These are phyloP conservation scores for Pardalotus punctatus DNA, from an alignment of 2,113 vertebrate genomes.

Conservation along the genomic window DNA sequence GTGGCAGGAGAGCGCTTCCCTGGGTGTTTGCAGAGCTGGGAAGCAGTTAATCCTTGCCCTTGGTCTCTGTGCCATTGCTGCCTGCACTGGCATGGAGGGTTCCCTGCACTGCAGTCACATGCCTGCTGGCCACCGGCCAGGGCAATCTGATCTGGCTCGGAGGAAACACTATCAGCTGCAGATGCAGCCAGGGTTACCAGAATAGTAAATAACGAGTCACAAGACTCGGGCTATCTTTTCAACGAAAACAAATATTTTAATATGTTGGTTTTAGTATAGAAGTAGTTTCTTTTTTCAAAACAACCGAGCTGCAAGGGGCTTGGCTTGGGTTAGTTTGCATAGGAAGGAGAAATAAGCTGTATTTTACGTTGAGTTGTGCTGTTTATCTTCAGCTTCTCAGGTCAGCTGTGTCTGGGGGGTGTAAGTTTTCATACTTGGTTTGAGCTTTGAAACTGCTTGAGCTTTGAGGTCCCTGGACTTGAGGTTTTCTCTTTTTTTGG, in stretches of 20 bases:
- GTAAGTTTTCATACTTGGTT: not conserved
- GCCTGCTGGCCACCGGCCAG: conserved; percentile 74
- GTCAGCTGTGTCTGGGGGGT: not conserved
- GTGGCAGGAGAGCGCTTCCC: not conserved
- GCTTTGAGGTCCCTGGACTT: not conserved
- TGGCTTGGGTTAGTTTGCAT: not conserved
- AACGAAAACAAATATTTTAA: conserved; percentile 78
- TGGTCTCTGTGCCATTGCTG: conserved; percentile 51
- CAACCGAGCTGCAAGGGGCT: not conserved
- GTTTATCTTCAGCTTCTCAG: not conserved
- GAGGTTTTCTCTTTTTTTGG: not conserved
- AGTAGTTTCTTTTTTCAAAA: conserved; percentile 11
- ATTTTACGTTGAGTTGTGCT: not conserved
- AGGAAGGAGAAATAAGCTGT: not conserved
- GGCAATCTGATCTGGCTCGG: conserved; percentile 68
- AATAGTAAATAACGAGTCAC: conserved; percentile 88
- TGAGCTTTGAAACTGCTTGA: not conserved
- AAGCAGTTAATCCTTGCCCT: conserved; percentile 55
- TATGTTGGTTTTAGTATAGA: conserved; percentile 57
- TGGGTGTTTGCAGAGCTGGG: not conserved
- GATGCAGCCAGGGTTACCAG: conserved; percentile 81
- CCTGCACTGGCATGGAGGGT: conserved; percentile 58
- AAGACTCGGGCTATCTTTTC: conserved; percentile 67
- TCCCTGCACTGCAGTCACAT: conserved; percentile 79
- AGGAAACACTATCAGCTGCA: conserved; percentile 80